Evolutionary conservation across 2,888 invertebrate genomes (phyloP).

Genomic region (Lepidochrysops patricia): DNA sequence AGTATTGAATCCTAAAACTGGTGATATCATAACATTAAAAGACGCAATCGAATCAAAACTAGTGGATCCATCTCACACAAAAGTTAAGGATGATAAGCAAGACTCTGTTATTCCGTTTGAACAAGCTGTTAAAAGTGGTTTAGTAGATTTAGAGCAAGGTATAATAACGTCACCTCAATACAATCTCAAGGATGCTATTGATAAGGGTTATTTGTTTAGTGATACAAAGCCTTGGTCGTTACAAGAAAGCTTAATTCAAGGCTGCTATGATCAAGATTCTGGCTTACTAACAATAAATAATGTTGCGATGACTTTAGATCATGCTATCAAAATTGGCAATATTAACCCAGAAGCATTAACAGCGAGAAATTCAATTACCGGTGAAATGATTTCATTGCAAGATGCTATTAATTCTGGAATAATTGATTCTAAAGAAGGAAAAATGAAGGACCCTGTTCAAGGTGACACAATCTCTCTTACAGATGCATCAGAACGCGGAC

Average conservation of each 20-base stretch:
- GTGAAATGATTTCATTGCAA: conserved; percentile 84
- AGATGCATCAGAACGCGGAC: conserved; percentile 88
- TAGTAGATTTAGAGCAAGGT: conserved; percentile 82
- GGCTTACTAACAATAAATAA: conserved; percentile 82
- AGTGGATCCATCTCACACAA: conserved; percentile 80
- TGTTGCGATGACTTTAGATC: conserved; percentile 79
- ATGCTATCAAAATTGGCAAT: conserved; percentile 82
- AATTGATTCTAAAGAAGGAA: conserved; percentile 86
- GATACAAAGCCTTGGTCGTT: conserved; percentile 87
- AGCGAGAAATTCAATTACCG: conserved; percentile 85
- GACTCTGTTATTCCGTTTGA: conserved; percentile 79
- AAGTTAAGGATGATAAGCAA: conserved; percentile 82
- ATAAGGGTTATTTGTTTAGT: conserved; percentile 86
- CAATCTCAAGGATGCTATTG: conserved; percentile 84
- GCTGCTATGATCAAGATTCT: conserved; percentile 83
- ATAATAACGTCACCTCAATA: conserved; percentile 80
- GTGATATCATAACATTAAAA: conserved; percentile 81
- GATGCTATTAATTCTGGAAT: conserved; percentile 86
- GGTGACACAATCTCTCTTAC: conserved; percentile 84
- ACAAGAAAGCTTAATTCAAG: conserved; percentile 87
- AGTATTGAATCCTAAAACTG: conserved; percentile 85
- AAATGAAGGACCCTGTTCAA: conserved; percentile 82
- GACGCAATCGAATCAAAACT: conserved; percentile 83
- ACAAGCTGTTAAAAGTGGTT: conserved; percentile 79
- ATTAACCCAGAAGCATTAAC: conserved; percentile 86